Percentiles rank a stretch among this genome's conserved stretches.
Conservation (phyloP, 1,140 invertebrate genomes). For the Diabrotica undecimpunctata region DNA sequence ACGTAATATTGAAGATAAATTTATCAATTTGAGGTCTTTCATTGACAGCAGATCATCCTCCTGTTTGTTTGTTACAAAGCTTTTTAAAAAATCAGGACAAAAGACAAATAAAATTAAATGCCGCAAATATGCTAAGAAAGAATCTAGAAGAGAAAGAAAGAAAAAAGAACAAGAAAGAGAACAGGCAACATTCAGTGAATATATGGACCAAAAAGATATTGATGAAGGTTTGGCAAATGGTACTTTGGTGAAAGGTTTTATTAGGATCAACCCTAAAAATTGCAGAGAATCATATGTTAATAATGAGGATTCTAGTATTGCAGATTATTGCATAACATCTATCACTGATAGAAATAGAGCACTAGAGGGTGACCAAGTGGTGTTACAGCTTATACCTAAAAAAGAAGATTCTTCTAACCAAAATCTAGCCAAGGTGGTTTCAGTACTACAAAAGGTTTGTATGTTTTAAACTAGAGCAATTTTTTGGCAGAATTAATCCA, state of each 20-base stretch:
- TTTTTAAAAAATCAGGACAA: background rate
- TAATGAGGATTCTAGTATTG: conserved; percentile 57
- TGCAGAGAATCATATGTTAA: conserved; percentile 75
- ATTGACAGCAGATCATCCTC: background rate
- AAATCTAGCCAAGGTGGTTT: conserved; percentile 52
- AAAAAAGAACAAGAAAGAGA: conserved; percentile 18
- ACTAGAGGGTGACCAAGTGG: conserved; percentile 79
- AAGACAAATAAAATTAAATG: conserved; percentile 9
- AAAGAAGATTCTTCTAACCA: conserved; percentile 36
- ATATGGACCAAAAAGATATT: conserved; percentile 39
- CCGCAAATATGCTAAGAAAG: conserved; percentile 7
- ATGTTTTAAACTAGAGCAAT: no score
- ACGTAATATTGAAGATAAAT: conserved; percentile 23
- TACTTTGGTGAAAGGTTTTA: conserved; percentile 62
- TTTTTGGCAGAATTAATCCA: no score
- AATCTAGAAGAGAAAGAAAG: conserved; percentile 11
- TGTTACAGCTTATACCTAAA: conserved; percentile 57
- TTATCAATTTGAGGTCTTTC: conserved; percentile 32
- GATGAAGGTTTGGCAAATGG: conserved; percentile 51
- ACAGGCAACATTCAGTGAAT: conserved; percentile 39
- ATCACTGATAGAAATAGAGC: conserved; percentile 72
- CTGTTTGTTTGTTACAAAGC: background rate
- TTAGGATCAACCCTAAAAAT: conserved; percentile 80
- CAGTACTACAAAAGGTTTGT: conserved; percentile 53
- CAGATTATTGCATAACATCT: conserved; percentile 72